Conservation (phyloP, 2,888 invertebrate species). For the Syrphus vitripennis region DNA sequence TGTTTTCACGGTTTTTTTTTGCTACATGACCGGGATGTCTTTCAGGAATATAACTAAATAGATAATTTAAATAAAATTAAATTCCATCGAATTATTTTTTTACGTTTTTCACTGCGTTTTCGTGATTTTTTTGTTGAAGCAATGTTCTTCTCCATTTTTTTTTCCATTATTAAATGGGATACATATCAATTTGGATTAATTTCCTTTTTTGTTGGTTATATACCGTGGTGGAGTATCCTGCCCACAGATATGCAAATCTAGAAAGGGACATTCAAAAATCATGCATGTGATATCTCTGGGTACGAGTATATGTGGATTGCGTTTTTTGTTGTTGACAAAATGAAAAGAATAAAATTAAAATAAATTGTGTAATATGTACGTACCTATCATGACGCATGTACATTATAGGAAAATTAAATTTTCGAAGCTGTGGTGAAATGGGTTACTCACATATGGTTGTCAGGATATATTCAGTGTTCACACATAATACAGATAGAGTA, state of each 20-base stretch:
- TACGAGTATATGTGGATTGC: not conserved
- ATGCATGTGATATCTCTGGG: too few species aligned
- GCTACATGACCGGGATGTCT: too few species aligned
- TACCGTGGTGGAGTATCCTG: not conserved
- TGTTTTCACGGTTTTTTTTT: too few species aligned
- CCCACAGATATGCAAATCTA: constrained; percentile 10
- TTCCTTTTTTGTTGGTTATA: not conserved
- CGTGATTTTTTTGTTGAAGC: not conserved
- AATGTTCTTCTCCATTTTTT: not conserved
- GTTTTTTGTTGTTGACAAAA: not conserved
- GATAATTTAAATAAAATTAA: too few species aligned
- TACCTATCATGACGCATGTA: not conserved
- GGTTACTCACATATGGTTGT: not conserved
- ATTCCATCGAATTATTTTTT: too few species aligned
- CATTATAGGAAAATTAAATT: not conserved
- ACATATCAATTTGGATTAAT: constrained; percentile 17
- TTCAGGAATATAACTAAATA: too few species aligned
- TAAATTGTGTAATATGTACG: not conserved
- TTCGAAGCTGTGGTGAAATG: not conserved
- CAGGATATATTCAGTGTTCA: not conserved
- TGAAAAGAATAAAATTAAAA: not conserved
- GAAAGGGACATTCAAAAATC: not conserved
- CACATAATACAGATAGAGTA: not conserved
- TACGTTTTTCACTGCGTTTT: too few species aligned
- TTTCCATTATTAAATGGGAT: not conserved